These are phyloP conservation scores for Cromileptes altivelis DNA, from an alignment of 2,113 vertebrate species.

Conservation along the genomic window DNA sequence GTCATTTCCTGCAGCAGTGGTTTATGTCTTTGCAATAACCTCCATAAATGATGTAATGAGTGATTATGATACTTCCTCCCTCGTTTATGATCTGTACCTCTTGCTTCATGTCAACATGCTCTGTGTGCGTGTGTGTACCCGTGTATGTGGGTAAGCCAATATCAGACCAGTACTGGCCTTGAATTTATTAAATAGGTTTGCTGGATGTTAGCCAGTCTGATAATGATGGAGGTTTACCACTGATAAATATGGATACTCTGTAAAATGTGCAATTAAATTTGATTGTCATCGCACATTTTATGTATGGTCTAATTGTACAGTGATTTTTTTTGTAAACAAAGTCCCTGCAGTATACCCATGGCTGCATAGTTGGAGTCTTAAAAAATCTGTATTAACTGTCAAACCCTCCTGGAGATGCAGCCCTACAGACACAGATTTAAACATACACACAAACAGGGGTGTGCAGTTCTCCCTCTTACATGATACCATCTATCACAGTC, in stretches of 20 bases:
- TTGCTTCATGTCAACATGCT: slow-evolving; percentile 49
- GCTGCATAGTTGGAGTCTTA: neutral
- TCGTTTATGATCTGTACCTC: slow-evolving; percentile 71
- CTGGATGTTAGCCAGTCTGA: slow-evolving; percentile 23
- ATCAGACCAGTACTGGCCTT: slow-evolving; percentile 9
- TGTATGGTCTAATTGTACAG: neutral
- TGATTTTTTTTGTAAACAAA: neutral
- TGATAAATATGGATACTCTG: slow-evolving; percentile 12
- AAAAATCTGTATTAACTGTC: neutral
- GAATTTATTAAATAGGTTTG: slow-evolving; percentile 6
- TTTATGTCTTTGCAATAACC: slow-evolving; percentile 83
- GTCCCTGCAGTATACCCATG: neutral
- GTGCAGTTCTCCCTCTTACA: neutral
- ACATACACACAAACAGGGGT: neutral
- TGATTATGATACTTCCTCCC: slow-evolving; percentile 81
- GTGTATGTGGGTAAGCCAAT: slow-evolving; percentile 30
- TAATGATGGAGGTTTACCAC: slow-evolving; percentile 9
- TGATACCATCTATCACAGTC: neutral
- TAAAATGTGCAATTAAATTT: slow-evolving; percentile 47
- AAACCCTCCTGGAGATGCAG: neutral
- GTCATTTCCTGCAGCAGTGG: slow-evolving; percentile 82
- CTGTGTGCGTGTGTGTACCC: neutral
- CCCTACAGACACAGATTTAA: neutral
- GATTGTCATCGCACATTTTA: slow-evolving; percentile 40
- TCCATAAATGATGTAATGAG: slow-evolving; percentile 82